A percentile compares a stretch with the other conserved stretches of the same genome.
Evolutionary conservation across 2,797 vertebrate species (phyloP).

Genomic region (Luscinia luscinia): DNA sequence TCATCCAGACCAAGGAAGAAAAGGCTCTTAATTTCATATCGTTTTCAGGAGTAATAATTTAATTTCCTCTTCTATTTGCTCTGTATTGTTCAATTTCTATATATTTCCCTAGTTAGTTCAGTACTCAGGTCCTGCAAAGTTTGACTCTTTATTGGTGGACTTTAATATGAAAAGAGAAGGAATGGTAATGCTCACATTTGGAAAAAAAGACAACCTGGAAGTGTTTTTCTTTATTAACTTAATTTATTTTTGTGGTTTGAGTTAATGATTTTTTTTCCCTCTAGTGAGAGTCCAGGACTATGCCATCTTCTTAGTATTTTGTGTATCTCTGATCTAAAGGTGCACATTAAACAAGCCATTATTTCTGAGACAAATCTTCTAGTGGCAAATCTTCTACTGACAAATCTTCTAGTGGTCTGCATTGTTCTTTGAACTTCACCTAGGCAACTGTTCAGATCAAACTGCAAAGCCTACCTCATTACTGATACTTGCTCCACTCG

Average conservation of each 20-base stretch:
- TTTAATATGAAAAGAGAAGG: neutral
- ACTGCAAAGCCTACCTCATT: slow-evolving; percentile 36
- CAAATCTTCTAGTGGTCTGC: neutral
- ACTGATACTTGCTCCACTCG: neutral
- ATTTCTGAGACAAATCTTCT: neutral
- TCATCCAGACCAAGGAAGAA: neutral
- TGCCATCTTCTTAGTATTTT: neutral
- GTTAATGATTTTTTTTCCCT: neutral
- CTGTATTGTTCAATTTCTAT: neutral
- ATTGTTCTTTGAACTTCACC: slow-evolving; percentile 45
- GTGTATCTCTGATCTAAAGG: neutral
- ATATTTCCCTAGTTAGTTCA: neutral
- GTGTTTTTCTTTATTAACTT: neutral
- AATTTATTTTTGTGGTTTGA: neutral
- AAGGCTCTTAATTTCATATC: neutral
- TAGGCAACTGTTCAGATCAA: slow-evolving; percentile 49
- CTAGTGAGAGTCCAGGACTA: neutral
- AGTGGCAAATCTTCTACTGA: neutral
- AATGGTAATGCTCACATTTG: neutral
- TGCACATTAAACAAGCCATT: neutral
- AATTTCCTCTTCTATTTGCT: neutral
- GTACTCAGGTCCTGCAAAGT: neutral
- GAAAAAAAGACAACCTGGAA: neutral
- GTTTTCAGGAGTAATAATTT: neutral
- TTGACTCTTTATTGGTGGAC: neutral